These are phyloP conservation scores for Takifugu flavidus DNA, from an alignment of 2,113 vertebrate genomes.

Conservation along the genomic window DNA sequence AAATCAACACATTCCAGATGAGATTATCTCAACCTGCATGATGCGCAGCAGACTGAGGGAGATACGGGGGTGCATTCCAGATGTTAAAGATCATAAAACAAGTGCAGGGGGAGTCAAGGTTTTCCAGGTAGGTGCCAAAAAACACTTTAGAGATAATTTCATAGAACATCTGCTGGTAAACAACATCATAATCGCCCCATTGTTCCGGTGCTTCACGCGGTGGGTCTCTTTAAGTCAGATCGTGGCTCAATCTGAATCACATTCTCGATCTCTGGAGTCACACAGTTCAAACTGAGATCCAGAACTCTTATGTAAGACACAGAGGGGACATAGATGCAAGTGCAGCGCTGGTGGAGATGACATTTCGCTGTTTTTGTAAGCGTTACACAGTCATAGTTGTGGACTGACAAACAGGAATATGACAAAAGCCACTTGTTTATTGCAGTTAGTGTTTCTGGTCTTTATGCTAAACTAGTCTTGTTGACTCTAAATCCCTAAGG, in stretches of 20 bases:
- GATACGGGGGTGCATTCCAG: slow-evolving; percentile 33
- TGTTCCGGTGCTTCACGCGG: slow-evolving; percentile 17
- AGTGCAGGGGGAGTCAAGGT: slow-evolving; percentile 5
- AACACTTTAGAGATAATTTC: slow-evolving; percentile 17
- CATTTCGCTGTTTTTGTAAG: slow-evolving; percentile 29
- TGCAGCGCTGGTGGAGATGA: slow-evolving; percentile 20
- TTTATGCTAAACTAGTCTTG: not conserved
- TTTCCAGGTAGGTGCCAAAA: slow-evolving; percentile 15
- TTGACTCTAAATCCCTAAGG: not conserved
- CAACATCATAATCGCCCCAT: not conserved
- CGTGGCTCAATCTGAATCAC: slow-evolving; percentile 23
- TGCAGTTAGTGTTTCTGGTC: not conserved
- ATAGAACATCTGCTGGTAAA: slow-evolving; percentile 28
- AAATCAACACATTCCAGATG: slow-evolving; percentile 30
- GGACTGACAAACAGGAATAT: not conserved
- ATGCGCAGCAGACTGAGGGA: slow-evolving; percentile 25
- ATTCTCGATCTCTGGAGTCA: slow-evolving; percentile 28
- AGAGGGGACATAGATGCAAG: slow-evolving; percentile 1
- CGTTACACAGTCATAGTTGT: slow-evolving; percentile 11
- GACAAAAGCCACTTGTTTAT: no score
- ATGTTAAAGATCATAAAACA: slow-evolving; percentile 17
- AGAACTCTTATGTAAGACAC: slow-evolving; percentile 33
- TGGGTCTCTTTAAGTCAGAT: slow-evolving; percentile 12
- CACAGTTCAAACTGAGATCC: slow-evolving; percentile 19
- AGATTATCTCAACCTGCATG: slow-evolving; percentile 32